These are phyloP conservation scores for Drosophila putrida DNA, from an alignment of 2,888 invertebrate genomes.

Conservation along the genomic window DNA sequence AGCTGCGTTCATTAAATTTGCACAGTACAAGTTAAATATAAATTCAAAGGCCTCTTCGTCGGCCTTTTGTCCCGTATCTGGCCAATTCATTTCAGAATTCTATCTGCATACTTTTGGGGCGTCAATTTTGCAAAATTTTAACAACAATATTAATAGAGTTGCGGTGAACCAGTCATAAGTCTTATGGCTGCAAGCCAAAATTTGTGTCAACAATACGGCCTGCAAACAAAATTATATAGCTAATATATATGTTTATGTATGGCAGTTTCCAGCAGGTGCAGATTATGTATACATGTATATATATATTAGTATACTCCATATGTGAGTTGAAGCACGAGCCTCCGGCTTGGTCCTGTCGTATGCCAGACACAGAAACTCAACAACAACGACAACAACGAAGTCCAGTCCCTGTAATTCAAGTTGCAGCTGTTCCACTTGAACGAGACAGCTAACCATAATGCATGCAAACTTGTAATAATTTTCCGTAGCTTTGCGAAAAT, in stretches of 20 bases:
- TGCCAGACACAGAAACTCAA: conserved; percentile 20
- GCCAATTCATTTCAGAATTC: conserved; percentile 18
- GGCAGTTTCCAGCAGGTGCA: conserved; percentile 43
- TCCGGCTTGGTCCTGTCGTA: conserved; percentile 22
- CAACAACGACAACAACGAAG: conserved; percentile 12
- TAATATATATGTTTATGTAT: conserved; percentile 10
- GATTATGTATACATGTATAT: conserved; percentile 33
- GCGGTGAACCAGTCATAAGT: conserved; percentile 28
- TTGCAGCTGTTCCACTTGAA: conserved; percentile 48
- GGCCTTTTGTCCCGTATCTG: conserved; percentile 3
- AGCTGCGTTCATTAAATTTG: conserved; percentile 74
- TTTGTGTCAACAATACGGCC: conserved; percentile 55
- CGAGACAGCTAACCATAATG: conserved; percentile 57
- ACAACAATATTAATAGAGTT: conserved; percentile 55
- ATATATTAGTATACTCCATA: conserved; percentile 4
- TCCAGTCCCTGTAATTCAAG: conserved; percentile 47
- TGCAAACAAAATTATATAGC: conserved; percentile 9
- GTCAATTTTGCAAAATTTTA: conserved; percentile 29
- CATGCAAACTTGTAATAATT: conserved; percentile 75
- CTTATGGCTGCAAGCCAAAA: conserved; percentile 17
- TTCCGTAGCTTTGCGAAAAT: conserved; percentile 44
- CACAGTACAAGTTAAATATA: conserved; percentile 71
- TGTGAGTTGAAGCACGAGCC: conserved; percentile 19
- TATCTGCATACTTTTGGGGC: conserved; percentile 35
- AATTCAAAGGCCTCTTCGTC: conserved; percentile 45